phyloP scores from a whole-genome alignment of 1,140 invertebrate species.

The Halictus rubicundus region DNA sequence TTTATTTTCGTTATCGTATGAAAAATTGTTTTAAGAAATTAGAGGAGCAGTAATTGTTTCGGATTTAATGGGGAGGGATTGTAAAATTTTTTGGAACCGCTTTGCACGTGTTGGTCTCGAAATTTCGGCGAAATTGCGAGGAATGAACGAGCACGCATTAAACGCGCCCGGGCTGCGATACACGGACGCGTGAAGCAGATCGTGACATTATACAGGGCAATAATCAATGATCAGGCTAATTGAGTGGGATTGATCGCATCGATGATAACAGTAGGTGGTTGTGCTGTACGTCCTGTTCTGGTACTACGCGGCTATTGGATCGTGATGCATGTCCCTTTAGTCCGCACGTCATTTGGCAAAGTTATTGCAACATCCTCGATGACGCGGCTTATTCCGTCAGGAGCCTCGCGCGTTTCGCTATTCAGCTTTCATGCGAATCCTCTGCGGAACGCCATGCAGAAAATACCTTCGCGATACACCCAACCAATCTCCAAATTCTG shows the following conservation, averaged over 20 bases:
- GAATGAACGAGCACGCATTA: slow-evolving; percentile 24
- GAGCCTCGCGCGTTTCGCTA: background rate
- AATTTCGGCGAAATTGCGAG: too few species aligned
- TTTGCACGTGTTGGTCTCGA: too few species aligned
- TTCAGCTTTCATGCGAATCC: background rate
- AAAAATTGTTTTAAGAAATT: too few species aligned
- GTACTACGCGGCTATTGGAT: slow-evolving; percentile 72
- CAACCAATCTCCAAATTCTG: too few species aligned
- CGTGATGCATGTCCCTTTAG: slow-evolving; percentile 69
- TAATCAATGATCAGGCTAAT: slow-evolving; percentile 81
- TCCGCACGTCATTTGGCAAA: slow-evolving; percentile 69
- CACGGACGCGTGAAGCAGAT: slow-evolving; percentile 53
- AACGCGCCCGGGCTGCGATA: slow-evolving; percentile 22
- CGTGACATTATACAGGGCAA: slow-evolving; percentile 71
- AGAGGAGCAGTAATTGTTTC: too few species aligned
- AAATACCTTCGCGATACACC: too few species aligned
- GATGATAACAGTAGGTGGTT: slow-evolving; percentile 76
- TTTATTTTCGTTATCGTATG: too few species aligned
- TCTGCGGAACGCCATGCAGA: too few species aligned
- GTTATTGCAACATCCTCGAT: slow-evolving; percentile 67
- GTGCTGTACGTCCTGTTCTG: slow-evolving; percentile 44
- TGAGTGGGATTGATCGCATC: slow-evolving; percentile 79
- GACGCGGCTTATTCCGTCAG: slow-evolving; percentile 55
- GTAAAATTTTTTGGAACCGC: too few species aligned
- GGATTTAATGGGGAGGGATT: too few species aligned